These are phyloP conservation scores for Drosophila tsacasi DNA, from an alignment of 1,140 invertebrate species.

Conservation along the genomic window DNA sequence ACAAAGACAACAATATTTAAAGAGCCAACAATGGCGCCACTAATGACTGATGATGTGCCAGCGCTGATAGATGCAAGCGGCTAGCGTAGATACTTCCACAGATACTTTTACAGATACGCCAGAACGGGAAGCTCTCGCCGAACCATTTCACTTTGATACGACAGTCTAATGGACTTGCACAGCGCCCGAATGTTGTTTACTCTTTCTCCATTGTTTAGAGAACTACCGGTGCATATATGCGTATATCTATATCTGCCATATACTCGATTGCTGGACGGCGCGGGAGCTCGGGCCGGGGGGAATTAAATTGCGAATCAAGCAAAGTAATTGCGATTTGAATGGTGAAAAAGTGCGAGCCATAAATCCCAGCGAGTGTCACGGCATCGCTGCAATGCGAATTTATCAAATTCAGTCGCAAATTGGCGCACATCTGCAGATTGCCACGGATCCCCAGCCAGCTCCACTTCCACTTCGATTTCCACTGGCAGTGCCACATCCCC, in stretches of 20 bases:
- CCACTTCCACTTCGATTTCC: slow-evolving; percentile 4
- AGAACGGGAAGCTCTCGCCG: slow-evolving; percentile 1
- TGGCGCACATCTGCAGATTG: slow-evolving; percentile 83
- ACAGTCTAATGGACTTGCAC: slow-evolving; percentile 49
- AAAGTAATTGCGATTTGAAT: slow-evolving; percentile 84
- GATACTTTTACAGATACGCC: slow-evolving; percentile 15
- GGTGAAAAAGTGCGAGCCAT: slow-evolving; percentile 80
- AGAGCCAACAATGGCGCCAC: slow-evolving; percentile 77
- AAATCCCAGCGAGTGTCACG: slow-evolving; percentile 78
- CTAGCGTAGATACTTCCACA: slow-evolving; percentile 40
- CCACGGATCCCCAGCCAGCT: slow-evolving; percentile 20
- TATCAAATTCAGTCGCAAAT: slow-evolving; percentile 83
- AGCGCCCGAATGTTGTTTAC: slow-evolving; percentile 54
- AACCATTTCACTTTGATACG: slow-evolving; percentile 35
- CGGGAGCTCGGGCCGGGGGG: neutral
- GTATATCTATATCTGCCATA: slow-evolving; percentile 39
- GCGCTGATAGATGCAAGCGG: slow-evolving; percentile 79
- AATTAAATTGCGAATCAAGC: slow-evolving; percentile 81
- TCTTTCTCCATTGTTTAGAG: slow-evolving; percentile 65
- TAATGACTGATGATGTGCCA: slow-evolving; percentile 82
- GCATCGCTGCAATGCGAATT: slow-evolving; percentile 76
- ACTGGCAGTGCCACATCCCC: neutral
- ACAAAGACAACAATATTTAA: slow-evolving; percentile 58
- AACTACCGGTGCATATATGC: slow-evolving; percentile 50
- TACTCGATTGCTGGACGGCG: slow-evolving; percentile 34